Base-by-base conservation (phyloP, 2,797 vertebrate genomes). In the Clarias platycephalus region DNA sequence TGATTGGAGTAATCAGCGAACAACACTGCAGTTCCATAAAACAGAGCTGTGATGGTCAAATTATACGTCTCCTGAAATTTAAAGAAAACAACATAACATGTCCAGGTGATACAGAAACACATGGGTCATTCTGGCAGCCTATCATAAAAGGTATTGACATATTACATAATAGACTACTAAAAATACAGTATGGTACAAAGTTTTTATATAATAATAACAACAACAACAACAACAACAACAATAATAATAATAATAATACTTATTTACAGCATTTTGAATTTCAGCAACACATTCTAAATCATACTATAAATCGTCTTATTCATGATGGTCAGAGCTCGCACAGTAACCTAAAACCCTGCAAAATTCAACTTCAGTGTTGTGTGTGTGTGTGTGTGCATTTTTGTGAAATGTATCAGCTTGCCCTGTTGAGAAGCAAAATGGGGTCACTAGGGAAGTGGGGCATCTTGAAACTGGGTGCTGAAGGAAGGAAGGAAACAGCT, bases 21-120 rank as follows among this genome's bases (percentile, higher is more conserved):
- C 7, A 95, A 1, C 0, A 89, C 0, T 24, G 92, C 89, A 15
- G 40, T 0, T n/a, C 92, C 93, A 9, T 92, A 92, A 83, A 82
- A 94, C 55, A 95, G 87, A 24, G 16, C 5, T 49, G 75, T 89
- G 83, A 95, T 37, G 37, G 28, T 92, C 88, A 95, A 81, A n/a
- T 15, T 72, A 31, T 89, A 82, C 0, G 77, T 83, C 37, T 92
- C 90, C 94, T 95, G 88, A 80, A 90, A 62, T 86, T 57, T 18
- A 78, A 57, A 44, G 87, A 31, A 87, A 18, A 87, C 53, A 84
- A 49, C 15, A 55, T 15, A 62, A 66, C 6, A 9, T 82, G 20
- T 3, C 0, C n/a, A 66, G n/a, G 24, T 44, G 24, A 24, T 9
- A 18, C 76, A 62, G 22, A 4, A 62, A 9, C 24, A 37, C 12